Evolutionary conservation across 1,140 invertebrate species (phyloP).

Genomic region (Aphaenogaster ashmeadi): DNA sequence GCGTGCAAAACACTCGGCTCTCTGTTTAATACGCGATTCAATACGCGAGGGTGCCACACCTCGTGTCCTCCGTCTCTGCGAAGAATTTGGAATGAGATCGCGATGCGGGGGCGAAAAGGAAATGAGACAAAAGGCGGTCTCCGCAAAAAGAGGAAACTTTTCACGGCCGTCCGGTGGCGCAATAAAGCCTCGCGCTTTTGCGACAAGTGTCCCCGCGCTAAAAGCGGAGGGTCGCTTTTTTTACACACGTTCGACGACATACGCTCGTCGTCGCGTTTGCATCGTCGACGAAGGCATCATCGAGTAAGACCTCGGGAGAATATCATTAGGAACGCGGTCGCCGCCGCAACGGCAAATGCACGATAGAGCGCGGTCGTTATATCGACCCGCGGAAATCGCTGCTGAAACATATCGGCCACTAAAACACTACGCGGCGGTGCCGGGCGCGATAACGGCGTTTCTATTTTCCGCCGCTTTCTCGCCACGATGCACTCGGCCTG

Average conservation of each 20-base stretch:
- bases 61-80: background rate
- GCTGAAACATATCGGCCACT: conserved; percentile 49
- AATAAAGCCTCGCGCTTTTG: conserved; percentile 19
- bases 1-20: background rate
- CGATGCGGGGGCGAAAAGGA: background rate
- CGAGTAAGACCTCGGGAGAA: conserved; percentile 55
- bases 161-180: background rate
- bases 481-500: conserved; percentile 35
- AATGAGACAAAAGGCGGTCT: conserved; percentile 5
- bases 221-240: conserved; percentile 2
- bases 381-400: conserved; percentile 61
- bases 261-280: conserved; percentile 55
- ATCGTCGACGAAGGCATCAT: conserved; percentile 57
- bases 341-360: background rate
- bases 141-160: conserved; percentile 25
- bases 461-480: conserved; percentile 45
- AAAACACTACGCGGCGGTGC: conserved; percentile 34
- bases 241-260: background rate
- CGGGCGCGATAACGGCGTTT: conserved; percentile 55
- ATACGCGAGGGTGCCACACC: background rate
- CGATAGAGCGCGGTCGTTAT: conserved; percentile 59
- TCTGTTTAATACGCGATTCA: background rate
- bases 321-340: conserved; percentile 67
- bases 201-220: conserved; percentile 42
- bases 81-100: conserved; percentile 45